Base-by-base conservation (phyloP, 2,888 invertebrate genomes). In the Ganaspis brasiliensis region DNA sequence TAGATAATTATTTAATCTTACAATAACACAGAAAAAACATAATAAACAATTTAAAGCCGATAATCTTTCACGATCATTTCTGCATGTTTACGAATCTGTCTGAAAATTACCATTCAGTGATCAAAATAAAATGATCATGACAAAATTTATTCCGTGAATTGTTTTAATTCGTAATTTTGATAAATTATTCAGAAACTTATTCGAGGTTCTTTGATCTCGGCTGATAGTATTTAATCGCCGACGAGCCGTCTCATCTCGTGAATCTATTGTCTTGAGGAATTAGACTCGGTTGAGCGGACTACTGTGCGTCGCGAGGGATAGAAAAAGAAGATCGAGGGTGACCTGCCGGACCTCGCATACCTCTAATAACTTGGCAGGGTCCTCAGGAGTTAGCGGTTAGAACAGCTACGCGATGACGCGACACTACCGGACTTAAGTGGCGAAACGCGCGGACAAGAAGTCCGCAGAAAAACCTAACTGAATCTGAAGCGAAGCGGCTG, bases 381-480 rank as follows among this genome's bases (percentile, higher is more conserved):
- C 82, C 83, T 84, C 81, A 83, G 83, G 84, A 84, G 84, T 82
- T 80, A 86, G 80, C 82, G 84, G 84, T 81, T 82, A 81, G 87
- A 83, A 79, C 81, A 80, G 80, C 81, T 75, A 84, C 86, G 87
- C 85, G 89, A 89, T 89, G 89, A 89, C 89, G 89, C 87, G 89
- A 89, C 90, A 90, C 89, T 89, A 88, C 87, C 84, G 88, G 89
- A 89, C 90, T 90, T 89, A 89, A 90, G 90, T 90, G 90, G 89
- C 89, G 89, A 90, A 89, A 89, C 89, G 89, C 87, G 89, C 87
- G 89, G 88, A 83, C 86, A 90, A 90, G 88, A 90, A 90, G 83
- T 79, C 74, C 55, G 56, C 77, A 81, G 86, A 87, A 87, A 88
- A 87, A 88, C 84, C 83, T 81, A 82, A 80, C 82, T 85, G 87